These are phyloP conservation scores for Eupithecia tripunctaria DNA, from an alignment of 2,888 invertebrate genomes.

Conservation along the genomic window DNA sequence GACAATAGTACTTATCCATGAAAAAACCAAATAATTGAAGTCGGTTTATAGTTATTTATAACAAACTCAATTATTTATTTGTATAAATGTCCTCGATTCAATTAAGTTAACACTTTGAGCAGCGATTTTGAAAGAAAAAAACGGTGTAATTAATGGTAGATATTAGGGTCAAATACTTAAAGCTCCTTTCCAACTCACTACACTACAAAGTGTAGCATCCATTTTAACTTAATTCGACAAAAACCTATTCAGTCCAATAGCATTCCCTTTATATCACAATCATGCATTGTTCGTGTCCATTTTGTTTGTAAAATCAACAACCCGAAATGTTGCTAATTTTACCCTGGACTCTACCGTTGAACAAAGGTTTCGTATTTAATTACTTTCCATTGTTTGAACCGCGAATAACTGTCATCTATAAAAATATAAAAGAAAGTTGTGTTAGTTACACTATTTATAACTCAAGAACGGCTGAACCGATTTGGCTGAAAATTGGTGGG, in stretches of 20 bases:
- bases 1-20: too few species aligned
- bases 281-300: background rate
- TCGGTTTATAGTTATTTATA: too few species aligned
- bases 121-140: too few species aligned
- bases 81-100: too few species aligned
- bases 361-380: background rate
- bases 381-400: background rate
- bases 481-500: too few species aligned
- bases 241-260: background rate
- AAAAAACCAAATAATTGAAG: too few species aligned
- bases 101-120: too few species aligned
- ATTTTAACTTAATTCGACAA: background rate
- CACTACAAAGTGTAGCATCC: background rate
- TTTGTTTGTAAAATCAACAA: constrained; percentile 3
- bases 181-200: background rate
- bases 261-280: background rate
- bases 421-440: background rate
- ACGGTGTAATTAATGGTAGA: fast-evolving
- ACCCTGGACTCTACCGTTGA: background rate
- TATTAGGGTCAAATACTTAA: too few species aligned
- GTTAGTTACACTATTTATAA: too few species aligned
- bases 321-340: background rate
- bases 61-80: too few species aligned
- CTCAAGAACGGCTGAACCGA: too few species aligned
- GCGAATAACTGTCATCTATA: background rate